A percentile compares a stretch with the other conserved stretches of the same genome.
Evolutionary conservation across 2,888 invertebrate genomes (phyloP).

Genomic region (Myathropa florea): DNA sequence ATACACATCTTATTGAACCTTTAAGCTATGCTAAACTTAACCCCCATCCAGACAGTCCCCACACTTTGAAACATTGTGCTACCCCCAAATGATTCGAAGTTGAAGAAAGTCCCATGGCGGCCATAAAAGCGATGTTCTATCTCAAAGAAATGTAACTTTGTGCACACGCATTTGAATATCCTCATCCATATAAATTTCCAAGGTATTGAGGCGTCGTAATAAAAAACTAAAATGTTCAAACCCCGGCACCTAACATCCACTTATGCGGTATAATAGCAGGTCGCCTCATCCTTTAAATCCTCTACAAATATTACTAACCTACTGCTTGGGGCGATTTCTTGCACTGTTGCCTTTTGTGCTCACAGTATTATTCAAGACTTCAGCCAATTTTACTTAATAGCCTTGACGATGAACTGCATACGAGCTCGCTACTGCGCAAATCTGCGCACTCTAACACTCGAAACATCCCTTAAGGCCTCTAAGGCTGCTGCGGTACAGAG

Average conservation of each 20-base stretch:
- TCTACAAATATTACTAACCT: neutral
- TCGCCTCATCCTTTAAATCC: neutral
- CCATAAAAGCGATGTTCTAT: neutral
- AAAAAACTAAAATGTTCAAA: neutral
- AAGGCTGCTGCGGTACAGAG: conserved; percentile 28
- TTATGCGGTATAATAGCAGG: neutral
- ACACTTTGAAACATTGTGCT: neutral
- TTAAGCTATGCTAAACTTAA: neutral
- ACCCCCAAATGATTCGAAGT: neutral
- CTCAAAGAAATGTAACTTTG: neutral
- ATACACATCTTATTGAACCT: neutral
- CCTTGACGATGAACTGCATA: conserved; percentile 34
- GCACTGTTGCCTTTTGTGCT: conserved; percentile 21
- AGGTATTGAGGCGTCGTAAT: neutral
- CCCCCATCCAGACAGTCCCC: too few species aligned
- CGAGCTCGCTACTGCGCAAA: neutral
- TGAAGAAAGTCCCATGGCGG: neutral
- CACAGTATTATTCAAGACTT: conserved; percentile 3
- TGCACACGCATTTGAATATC: neutral
- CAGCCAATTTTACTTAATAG: conserved; percentile 24
- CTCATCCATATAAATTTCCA: neutral
- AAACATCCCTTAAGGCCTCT: conserved; percentile 40
- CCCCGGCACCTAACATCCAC: neutral
- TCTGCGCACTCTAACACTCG: conserved; percentile 25
- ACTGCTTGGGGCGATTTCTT: neutral